These are phyloP conservation scores for Epistrophe eligans DNA, from an alignment of 2,888 invertebrate species.

Conservation along the genomic window DNA sequence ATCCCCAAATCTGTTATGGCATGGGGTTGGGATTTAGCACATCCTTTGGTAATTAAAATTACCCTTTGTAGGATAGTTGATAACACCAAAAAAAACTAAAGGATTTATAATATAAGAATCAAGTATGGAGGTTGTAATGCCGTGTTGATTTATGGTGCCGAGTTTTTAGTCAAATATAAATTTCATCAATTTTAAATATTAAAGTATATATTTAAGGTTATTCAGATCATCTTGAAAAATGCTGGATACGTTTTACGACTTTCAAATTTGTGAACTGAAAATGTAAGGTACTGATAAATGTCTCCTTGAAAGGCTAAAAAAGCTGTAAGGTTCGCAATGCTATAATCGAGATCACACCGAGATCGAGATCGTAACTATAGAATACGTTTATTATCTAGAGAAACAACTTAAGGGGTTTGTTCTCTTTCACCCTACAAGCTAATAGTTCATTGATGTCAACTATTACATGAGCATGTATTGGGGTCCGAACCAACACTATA, in stretches of 20 bases:
- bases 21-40: conserved; percentile 51
- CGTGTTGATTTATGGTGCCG: conserved; percentile 1
- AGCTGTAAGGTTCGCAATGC: no score
- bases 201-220: neutral
- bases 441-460: no score
- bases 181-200: conserved; percentile 3
- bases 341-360: no score
- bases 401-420: no score
- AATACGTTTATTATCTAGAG: no score
- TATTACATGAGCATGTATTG: no score
- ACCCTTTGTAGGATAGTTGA: conserved; percentile 18
- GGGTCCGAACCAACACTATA: no score
- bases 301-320: neutral
- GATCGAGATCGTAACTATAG: no score
- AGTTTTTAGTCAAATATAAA: neutral
- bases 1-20: conserved; percentile 65
- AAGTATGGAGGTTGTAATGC: neutral
- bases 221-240: neutral
- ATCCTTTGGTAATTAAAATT: conserved; percentile 64
- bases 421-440: no score
- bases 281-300: neutral
- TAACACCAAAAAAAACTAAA: neutral
- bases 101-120: neutral
- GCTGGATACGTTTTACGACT: neutral
- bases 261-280: neutral